Evolutionary conservation across 2,888 invertebrate species (phyloP).

Genomic region (Spodoptera exigua): DNA sequence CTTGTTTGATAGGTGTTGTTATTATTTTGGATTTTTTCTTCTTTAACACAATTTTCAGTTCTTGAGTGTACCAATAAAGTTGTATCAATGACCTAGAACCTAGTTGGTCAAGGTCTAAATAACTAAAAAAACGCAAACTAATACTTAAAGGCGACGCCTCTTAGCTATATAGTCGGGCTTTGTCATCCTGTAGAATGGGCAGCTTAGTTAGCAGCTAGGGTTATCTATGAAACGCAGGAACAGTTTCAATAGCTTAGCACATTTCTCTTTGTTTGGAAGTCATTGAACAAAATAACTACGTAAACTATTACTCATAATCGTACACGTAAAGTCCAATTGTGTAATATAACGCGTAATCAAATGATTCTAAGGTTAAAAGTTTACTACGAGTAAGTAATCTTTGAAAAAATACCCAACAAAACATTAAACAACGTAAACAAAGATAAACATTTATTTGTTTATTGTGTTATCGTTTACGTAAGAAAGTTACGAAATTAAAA

Average conservation of each 20-base stretch:
- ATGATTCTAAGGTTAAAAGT: conserved; percentile 18
- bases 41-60: too few relatives aligned
- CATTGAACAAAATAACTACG: conserved; percentile 11
- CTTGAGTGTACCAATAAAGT: too few relatives aligned
- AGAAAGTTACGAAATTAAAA: conserved; percentile 16
- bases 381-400: conserved; percentile 33
- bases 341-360: conserved; percentile 18
- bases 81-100: too few relatives aligned
- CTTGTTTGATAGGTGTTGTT: too few relatives aligned
- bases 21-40: too few relatives aligned
- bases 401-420: conserved; percentile 35
- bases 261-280: conserved; percentile 19
- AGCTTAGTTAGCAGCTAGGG: conserved; percentile 12
- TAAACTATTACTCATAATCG: conserved; percentile 7
- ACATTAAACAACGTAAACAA: conserved; percentile 31
- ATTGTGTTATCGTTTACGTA: conserved; percentile 29
- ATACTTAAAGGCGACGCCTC: too few relatives aligned
- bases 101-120: too few relatives aligned
- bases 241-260: conserved; percentile 11
- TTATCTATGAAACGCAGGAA: conserved; percentile 33
- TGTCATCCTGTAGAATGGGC: conserved; percentile 3
- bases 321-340: conserved; percentile 34
- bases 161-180: too few relatives aligned
- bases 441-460: conserved; percentile 22
- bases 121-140: too few relatives aligned